These are phyloP conservation scores for Psittacus erithacus DNA, from an alignment of 2,113 vertebrate genomes.

Conservation along the genomic window DNA sequence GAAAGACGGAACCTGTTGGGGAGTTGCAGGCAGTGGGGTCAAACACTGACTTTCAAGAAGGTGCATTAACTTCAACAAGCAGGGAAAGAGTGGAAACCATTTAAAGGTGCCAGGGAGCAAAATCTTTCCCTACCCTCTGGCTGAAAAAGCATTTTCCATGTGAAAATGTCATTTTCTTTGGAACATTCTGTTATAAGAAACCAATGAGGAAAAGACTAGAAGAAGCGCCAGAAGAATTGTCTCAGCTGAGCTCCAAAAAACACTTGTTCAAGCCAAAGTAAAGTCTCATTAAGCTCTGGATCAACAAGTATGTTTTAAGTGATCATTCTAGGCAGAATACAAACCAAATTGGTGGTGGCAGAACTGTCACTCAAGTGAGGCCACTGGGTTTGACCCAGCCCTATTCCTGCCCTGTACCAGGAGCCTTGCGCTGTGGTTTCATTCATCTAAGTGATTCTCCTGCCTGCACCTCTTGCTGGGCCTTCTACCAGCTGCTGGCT, in stretches of 20 bases:
- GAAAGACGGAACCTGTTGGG: neutral
- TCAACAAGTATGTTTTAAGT: neutral
- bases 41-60: neutral
- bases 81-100: neutral
- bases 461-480: neutral
- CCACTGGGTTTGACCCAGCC: neutral
- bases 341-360: neutral
- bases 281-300: neutral
- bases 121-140: neutral
- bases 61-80: neutral
- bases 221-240: neutral
- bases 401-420: neutral
- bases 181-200: constrained; percentile 12
- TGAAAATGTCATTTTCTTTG: neutral
- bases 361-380: neutral
- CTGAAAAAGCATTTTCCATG: neutral
- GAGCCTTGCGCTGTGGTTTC: neutral
- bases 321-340: neutral
- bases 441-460: neutral
- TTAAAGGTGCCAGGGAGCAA: neutral
- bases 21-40: neutral
- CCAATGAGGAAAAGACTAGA: neutral
- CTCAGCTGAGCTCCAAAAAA: constrained; percentile 9
- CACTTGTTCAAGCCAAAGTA: neutral
- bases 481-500: neutral